Evolutionary conservation across 2,797 vertebrate species (phyloP).

Genomic region (Cuculus canorus): DNA sequence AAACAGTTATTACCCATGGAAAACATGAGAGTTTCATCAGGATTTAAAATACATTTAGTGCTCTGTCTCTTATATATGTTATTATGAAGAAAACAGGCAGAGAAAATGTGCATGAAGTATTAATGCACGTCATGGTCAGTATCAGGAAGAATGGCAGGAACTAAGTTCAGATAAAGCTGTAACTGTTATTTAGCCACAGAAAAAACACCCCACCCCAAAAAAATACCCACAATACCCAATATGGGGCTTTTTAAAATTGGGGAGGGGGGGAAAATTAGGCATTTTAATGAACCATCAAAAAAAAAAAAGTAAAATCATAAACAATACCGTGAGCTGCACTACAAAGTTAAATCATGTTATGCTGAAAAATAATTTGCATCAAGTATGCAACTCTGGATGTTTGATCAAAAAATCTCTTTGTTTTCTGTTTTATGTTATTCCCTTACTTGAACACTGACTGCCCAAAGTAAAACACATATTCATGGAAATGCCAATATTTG

Average conservation of each 20-base stretch:
- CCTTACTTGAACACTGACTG: not conserved
- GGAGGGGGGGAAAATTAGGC: not conserved
- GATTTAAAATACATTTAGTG: not conserved
- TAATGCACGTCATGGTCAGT: not conserved
- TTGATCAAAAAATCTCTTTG: not conserved
- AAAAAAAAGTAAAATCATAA: not conserved
- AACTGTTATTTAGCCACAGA: not conserved
- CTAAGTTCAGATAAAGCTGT: slow-evolving; percentile 27
- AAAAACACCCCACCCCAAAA: not conserved
- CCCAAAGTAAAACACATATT: not conserved
- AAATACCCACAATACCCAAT: too few species aligned
- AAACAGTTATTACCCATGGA: not conserved
- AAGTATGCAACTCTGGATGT: not conserved
- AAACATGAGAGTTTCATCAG: not conserved
- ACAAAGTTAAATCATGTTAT: not conserved
- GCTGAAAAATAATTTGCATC: not conserved
- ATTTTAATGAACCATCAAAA: not conserved
- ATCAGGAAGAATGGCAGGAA: slow-evolving; percentile 31
- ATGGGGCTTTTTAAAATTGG: not conserved
- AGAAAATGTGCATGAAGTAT: not conserved
- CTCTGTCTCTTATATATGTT: not conserved
- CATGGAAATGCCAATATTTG: not conserved
- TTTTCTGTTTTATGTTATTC: not conserved
- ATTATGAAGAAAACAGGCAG: not conserved
- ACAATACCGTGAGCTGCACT: not conserved